These are phyloP conservation scores for Tinea pellionella DNA, from an alignment of 2,888 invertebrate species.

Conservation along the genomic window DNA sequence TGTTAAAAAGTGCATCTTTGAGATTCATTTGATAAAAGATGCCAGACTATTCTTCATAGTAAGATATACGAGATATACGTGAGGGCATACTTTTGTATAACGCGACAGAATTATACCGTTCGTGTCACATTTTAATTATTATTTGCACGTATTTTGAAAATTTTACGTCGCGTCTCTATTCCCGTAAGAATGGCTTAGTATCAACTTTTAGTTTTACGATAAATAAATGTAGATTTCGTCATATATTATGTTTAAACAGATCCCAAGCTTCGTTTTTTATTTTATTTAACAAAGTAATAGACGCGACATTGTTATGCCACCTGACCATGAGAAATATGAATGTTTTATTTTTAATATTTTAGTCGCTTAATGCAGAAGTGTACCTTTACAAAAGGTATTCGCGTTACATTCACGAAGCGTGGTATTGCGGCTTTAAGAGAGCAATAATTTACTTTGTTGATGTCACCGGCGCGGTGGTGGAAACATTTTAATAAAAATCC, in stretches of 20 bases:
- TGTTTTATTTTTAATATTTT: no score
- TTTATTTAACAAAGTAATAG: no score
- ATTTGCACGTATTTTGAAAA: no score
- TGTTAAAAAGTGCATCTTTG: slow-evolving; percentile 4
- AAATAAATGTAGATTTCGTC: no score
- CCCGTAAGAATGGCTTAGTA: no score
- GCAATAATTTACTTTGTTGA: slow-evolving; percentile 34
- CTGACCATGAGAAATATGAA: no score
- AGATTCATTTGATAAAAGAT: background rate
- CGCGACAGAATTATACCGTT: background rate
- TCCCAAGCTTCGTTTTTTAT: no score
- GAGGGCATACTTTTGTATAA: background rate
- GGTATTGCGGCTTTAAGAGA: slow-evolving; percentile 18
- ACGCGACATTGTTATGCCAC: no score
- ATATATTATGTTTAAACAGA: no score
- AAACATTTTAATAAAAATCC: slow-evolving; percentile 10
- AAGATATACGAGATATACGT: background rate
- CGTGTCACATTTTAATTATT: background rate
- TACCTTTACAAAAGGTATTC: background rate
- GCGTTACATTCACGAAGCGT: slow-evolving; percentile 1
- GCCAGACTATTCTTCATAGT: background rate
- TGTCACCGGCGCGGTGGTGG: background rate
- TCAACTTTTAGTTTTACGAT: no score
- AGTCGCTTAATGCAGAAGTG: background rate
- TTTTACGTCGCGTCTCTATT: no score